Evolutionary conservation across 2,797 vertebrate species (phyloP), one percentile per base, ranked within the genome.

Genomic region (Lithobates sylvaticus): DNA sequence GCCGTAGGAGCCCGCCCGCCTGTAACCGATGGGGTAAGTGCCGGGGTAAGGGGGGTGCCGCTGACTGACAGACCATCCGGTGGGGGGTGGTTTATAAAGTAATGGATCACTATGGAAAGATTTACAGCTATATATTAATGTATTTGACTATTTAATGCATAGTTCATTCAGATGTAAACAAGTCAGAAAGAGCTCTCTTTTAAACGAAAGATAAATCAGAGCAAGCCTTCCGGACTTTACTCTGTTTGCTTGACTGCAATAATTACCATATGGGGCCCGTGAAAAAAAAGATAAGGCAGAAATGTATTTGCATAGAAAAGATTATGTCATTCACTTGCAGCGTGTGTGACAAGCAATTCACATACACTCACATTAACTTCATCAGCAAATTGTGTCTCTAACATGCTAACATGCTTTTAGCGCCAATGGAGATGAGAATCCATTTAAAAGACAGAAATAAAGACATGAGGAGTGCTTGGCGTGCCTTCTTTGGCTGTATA

Each of bases 281-380:
- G 84, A 36, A 86, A 72, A 86, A 72, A 61, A 76, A 86, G 84
- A 86, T 86, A 81, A 81, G 39, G 78, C 84, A 68, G 39, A 74
- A 75, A 69, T 85, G 29, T 81, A 80, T 86, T 75, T 86, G 71
- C 67, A 76, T 58, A 64, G 50, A 58, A 27, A 32, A 68, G 78
- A 86, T 86, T 81, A 74, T 86, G 84, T 76, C 84, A 80, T 86
- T 76, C 84, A 81, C 71, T 74, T 81, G 67, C 71, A 54, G 78
- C 50, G 72, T 65, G 77, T 80, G 67, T 85, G 84, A 80, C 84
- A 85, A 73, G 47, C 75, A 80, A 80, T 74, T 85, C 70, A 68
- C 44, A 54, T 27, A 70, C 58, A 73, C 68, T 85, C 71, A 44
- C 77, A 75, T 74, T 72, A 81, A 81, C 71, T 76, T 67, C 71